Percentiles rank a stretch among this genome's conserved stretches.
Evolutionary conservation across 2,797 vertebrate species (phyloP).

Genomic region (Pantherophis vulpinus): DNA sequence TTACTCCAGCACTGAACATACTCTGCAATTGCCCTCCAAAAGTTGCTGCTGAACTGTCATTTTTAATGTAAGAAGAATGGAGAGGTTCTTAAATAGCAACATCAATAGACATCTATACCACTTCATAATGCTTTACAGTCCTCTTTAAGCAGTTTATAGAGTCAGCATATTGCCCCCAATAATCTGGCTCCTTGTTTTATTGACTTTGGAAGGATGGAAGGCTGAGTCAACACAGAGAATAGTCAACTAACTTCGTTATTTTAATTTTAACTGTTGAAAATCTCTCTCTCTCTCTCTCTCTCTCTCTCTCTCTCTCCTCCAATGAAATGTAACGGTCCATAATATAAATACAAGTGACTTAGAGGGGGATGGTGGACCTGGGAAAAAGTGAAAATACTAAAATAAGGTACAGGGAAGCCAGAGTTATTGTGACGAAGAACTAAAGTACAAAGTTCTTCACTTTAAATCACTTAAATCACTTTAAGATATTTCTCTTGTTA

Average conservation of each 20-base stretch:
- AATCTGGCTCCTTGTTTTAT: not conserved
- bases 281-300: too few relatives aligned
- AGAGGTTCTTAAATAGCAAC: not conserved
- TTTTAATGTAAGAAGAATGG: not conserved
- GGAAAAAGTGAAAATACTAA: not conserved
- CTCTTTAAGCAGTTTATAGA: not conserved
- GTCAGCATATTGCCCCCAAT: not conserved
- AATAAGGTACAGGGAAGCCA: not conserved
- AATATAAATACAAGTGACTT: not conserved
- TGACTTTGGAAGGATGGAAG: not conserved
- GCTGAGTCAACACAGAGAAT: not conserved
- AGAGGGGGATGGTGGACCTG: not conserved
- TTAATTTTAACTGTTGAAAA: not conserved
- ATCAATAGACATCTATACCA: not conserved
- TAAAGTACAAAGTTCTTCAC: not conserved
- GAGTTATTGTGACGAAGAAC: not conserved
- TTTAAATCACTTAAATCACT: not conserved
- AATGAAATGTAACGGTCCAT: not conserved
- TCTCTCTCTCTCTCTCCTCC: too few relatives aligned
- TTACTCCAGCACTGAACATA: not conserved
- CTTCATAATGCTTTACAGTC: not conserved
- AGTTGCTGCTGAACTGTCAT: not conserved
- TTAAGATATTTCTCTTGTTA: not conserved
- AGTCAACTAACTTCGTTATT: not conserved
- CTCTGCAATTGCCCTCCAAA: not conserved